Evolutionary conservation across 2,888 invertebrate species (phyloP).

Genomic region (Lordiphosa fenestrarum): DNA sequence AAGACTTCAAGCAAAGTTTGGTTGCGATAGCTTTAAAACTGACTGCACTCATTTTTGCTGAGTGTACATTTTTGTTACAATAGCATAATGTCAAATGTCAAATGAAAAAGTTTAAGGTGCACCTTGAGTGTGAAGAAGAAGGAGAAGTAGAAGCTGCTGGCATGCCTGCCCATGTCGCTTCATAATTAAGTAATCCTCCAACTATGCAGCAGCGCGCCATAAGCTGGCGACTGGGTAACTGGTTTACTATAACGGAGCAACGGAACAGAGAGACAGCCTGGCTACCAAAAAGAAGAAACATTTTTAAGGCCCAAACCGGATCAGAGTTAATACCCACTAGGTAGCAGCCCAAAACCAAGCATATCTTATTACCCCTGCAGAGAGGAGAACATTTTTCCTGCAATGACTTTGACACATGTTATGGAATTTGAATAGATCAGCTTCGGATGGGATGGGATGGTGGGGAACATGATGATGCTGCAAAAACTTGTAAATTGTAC

Average conservation of each 20-base stretch:
- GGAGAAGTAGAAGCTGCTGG: conserved; percentile 7
- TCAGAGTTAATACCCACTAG: conserved; percentile 19
- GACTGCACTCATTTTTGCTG: too few species aligned
- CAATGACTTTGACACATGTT: conserved; percentile 70
- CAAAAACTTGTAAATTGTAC: conserved; percentile 56
- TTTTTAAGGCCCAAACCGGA: conserved; percentile 37
- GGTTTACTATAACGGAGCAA: conserved; percentile 57
- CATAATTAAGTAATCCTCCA: conserved; percentile 69
- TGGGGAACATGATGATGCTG: conserved; percentile 40
- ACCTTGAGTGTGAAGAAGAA: conserved; percentile 10
- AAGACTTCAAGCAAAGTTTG: too few species aligned
- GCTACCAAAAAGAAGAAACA: conserved; percentile 47
- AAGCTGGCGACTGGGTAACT: conserved; percentile 53
- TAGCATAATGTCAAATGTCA: not conserved
- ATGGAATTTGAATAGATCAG: conserved; percentile 72
- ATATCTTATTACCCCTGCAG: conserved; percentile 70
- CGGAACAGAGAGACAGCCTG: conserved; percentile 41
- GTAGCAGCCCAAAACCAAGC: conserved; percentile 44
- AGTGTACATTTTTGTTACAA: too few species aligned
- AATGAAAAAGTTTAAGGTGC: conserved; percentile 10
- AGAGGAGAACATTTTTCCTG: conserved; percentile 23
- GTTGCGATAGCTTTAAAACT: too few species aligned
- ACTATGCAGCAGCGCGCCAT: conserved; percentile 50
- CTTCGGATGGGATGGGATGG: conserved; percentile 17
- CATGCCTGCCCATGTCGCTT: conserved; percentile 34